Conservation (phyloP, 2,888 invertebrate species). For the Melinaea menophilus region DNA sequence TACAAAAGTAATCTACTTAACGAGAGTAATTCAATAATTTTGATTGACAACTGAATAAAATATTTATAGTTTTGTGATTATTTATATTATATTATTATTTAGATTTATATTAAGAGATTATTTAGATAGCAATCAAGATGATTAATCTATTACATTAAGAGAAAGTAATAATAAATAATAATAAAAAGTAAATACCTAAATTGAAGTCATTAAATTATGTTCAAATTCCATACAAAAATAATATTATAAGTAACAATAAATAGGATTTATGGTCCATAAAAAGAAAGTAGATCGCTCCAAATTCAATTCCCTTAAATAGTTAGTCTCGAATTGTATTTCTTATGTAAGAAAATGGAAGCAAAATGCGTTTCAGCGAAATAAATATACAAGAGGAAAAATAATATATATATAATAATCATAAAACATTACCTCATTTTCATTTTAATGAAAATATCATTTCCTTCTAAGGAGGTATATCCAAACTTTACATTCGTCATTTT, state of each 20-base stretch:
- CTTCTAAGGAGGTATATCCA: conserved; percentile 75
- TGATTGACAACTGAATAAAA: too few species aligned
- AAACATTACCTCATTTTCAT: conserved; percentile 70
- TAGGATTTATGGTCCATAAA: conserved; percentile 42
- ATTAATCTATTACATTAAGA: too few species aligned
- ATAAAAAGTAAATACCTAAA: conserved; percentile 1
- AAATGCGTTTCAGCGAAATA: conserved; percentile 19
- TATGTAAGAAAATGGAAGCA: conserved; percentile 20
- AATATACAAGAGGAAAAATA: conserved; percentile 39
- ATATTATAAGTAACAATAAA: conserved; percentile 40
- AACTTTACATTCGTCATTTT: conserved; percentile 79
- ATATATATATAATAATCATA: conserved; percentile 43
- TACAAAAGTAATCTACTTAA: too few species aligned
- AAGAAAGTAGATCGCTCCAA: conserved; percentile 36
- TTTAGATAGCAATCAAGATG: too few species aligned
- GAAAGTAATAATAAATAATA: too few species aligned
- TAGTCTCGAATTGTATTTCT: conserved; percentile 26
- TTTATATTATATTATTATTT: too few species aligned
- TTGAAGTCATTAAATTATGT: conserved; percentile 32
- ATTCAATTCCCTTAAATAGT: conserved; percentile 36
- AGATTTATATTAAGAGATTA: too few species aligned
- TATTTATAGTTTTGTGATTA: too few species aligned
- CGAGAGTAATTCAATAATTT: too few species aligned
- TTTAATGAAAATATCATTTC: conserved; percentile 77
- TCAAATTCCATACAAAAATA: conserved; percentile 32